Evolutionary conservation across 2,797 vertebrate genomes (phyloP), one percentile per base, ranked within the genome.

Genomic region (Pteropus rufus): DNA sequence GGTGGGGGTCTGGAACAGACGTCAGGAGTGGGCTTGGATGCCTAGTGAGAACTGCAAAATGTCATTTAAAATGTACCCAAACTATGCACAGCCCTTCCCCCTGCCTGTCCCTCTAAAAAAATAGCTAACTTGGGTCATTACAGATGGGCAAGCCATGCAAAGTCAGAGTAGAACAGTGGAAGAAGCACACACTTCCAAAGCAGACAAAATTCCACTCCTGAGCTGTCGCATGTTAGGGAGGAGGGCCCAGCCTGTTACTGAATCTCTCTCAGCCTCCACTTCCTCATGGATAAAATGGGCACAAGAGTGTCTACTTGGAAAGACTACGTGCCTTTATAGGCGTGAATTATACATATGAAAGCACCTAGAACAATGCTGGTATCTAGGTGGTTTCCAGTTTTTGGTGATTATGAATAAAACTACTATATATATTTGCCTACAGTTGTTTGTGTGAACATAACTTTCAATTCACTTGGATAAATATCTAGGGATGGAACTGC

Each of bases 381-480:
- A 72, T 75, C 75, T 72, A 82, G 29, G 82, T 75, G 12, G 34
- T 44, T 95, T 91, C 82, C 29, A 84, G 34, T 39, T 76, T 72
- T 16, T 4, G 60, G 24, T 72, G 39, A 75, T 91, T 85, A 54
- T 89, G 54, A 94, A 77, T 77, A 96, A 95, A 93, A 62, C 34
- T 83, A 46, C 46, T 84, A 34, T 75, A 80, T 94, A 87, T 67
- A 39, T 83, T 79, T 58, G n/a, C 67, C 4, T 75, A 18, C 36
- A 81, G 7, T 91, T 56, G 49, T 92, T 24, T 19, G 36, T 80
- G 46, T 91, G 83, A 82, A 85, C 62, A 29, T 70, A 83, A 83
- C 41, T 91, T 94, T 93, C 29, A 31, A 9, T 92, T 92, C 67
- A 67, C 41, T 93, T 81, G 64, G 29, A 18, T 93, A 91, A 88